Evolutionary conservation across 2,113 vertebrate species (phyloP), one percentile per base, ranked within the genome.

Genomic region (Halichoeres trimaculatus): DNA sequence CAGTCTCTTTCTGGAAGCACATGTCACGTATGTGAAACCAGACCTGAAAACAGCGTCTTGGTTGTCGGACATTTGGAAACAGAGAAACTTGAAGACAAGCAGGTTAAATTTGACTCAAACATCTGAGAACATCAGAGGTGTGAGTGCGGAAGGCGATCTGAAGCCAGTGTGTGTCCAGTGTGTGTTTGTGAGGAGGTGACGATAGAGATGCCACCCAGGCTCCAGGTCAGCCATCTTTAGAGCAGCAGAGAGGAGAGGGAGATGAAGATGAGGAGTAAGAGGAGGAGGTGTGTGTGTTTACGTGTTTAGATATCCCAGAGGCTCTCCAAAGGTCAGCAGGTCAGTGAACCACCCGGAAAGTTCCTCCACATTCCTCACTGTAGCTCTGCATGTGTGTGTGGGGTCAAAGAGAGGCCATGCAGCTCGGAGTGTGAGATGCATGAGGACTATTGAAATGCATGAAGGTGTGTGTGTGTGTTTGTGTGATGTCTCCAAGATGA

Each of bases 221-320:
- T 83, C 26, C 74, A 80, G 65, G 43, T 70, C 20, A 63, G 66
- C 36, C 73, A 51, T 38, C 66, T 57, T 35, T 26, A 62, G 43
- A 73, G 20, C 48, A 52, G 41, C 48, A 62, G 59, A 69, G 34
- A 40, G 26, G 30, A 74, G 59, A 47, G 20, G 56, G 52, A 35
- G 75, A 61, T 63, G 75, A 68, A 35, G 73, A 79, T 20, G 73
- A 80, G 26, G 64, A 53, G 24, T 61, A 61, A 4, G 38, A 58
- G 30, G 30, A 30, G 30, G 30, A 30, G 30, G 30, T 30, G 30
- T 41, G 40, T 80, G 72, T 89, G 89, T 94, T 90, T 93, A 90
- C 92, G 90, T 95, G 93, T 95, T 96, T 96, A 91, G 94, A 94
- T 93, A 95, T 91, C 92, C 92, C 90, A 85, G 86, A 94, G 92